Evolutionary conservation across 2,113 vertebrate species (phyloP).

Genomic region (Sinocyclocheilus rhinocerous): DNA sequence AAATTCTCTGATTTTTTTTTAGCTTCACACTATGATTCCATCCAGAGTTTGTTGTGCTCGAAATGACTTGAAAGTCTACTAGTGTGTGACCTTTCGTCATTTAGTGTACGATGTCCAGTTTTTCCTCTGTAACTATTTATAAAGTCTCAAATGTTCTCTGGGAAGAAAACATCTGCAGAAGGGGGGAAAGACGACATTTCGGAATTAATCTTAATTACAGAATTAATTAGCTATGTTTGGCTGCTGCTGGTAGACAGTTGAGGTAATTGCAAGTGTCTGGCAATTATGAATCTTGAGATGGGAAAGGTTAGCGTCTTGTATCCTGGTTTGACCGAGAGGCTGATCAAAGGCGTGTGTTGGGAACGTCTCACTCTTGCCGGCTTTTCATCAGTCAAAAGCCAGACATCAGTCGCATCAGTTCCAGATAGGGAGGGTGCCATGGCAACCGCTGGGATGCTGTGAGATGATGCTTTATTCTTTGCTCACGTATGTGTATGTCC

Average conservation of each 20-base stretch:
- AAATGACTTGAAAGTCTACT: too few relatives aligned
- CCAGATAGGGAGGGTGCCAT: constrained; percentile 53
- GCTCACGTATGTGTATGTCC: constrained; percentile 4
- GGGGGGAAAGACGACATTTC: constrained; percentile 63
- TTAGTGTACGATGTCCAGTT: too few relatives aligned
- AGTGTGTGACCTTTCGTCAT: too few relatives aligned
- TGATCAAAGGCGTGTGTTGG: constrained; percentile 49
- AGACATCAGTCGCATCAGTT: constrained; percentile 39
- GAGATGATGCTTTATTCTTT: neutral
- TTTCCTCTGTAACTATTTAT: too few relatives aligned
- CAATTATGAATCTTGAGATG: constrained; percentile 43
- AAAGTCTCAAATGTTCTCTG: constrained; percentile 38
- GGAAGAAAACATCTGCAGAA: constrained; percentile 55
- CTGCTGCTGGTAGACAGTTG: constrained; percentile 46
- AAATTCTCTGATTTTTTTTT: too few relatives aligned
- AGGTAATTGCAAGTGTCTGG: constrained; percentile 59
- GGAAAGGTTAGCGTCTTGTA: constrained; percentile 41
- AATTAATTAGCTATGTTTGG: constrained; percentile 67
- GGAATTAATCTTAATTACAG: constrained; percentile 66
- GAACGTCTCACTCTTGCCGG: constrained; percentile 21
- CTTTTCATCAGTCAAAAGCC: constrained; percentile 34
- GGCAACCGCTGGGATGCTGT: constrained; percentile 37
- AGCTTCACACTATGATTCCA: too few relatives aligned
- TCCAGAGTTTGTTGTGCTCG: too few relatives aligned
- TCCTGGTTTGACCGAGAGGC: constrained; percentile 47